Conservation (phyloP, 1,140 invertebrate species). For the Pseudomyrmex pallidus region DNA sequence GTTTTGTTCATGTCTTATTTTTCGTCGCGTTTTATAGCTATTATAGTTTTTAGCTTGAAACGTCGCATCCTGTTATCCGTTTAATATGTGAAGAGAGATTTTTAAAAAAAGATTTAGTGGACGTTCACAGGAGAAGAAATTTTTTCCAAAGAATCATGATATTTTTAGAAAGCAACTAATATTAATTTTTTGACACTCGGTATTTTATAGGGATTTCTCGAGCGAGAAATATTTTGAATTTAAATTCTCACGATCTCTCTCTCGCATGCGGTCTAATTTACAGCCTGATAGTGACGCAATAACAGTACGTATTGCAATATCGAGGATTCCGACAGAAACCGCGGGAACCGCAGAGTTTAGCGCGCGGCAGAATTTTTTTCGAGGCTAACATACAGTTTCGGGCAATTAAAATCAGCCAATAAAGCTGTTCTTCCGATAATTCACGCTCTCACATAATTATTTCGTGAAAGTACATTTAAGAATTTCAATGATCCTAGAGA, state of each 20-base stretch:
- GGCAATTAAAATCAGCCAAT: constrained; percentile 15
- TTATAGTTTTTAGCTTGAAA: constrained; percentile 14
- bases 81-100: constrained; percentile 3
- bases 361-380: constrained; percentile 16
- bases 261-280: constrained; percentile 17
- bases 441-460: not conserved
- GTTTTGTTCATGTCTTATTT: constrained; percentile 21
- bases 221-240: not conserved
- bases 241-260: not conserved
- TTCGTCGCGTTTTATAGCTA: not conserved
- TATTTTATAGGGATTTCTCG: not conserved
- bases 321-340: constrained; percentile 30
- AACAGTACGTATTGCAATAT: not conserved
- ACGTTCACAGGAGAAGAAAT: not conserved
- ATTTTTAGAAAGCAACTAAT: not conserved
- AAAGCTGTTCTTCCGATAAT: constrained; percentile 28
- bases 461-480: not conserved
- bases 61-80: not conserved
- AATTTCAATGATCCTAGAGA: not conserved
- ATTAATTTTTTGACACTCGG: not conserved
- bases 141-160: not conserved
- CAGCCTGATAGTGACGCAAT: not conserved
- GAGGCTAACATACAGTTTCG: not conserved
- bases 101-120: not conserved
- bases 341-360: constrained; percentile 7